A percentile compares a stretch with the other conserved stretches of the same genome.
phyloP scores from a whole-genome alignment of 2,888 invertebrate genomes.

The Apotomis turbidana region DNA sequence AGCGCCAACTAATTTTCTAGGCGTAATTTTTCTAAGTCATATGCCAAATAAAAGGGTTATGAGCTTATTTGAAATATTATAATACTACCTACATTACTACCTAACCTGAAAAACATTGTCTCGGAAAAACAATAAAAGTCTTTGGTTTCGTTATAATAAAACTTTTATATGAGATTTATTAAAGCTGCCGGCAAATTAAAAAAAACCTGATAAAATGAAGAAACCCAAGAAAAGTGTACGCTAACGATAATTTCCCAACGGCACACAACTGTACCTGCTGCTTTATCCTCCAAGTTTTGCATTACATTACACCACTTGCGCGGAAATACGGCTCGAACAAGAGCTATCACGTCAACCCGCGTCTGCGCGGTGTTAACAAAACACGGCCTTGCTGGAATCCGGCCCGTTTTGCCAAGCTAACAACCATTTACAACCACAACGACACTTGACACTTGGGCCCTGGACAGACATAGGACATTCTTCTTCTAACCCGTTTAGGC shows the following conservation, averaged over 20 bases:
- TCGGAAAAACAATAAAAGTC: no score
- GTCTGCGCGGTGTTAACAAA: constrained; percentile 13
- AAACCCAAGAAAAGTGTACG: no score
- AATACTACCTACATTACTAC: no score
- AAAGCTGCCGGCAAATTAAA: no score
- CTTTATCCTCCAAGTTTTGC: not conserved
- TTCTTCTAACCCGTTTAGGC: constrained; percentile 7
- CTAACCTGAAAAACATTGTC: no score
- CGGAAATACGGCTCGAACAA: not conserved
- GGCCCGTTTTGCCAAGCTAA: constrained; percentile 27
- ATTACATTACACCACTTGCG: not conserved
- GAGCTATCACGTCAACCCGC: not conserved
- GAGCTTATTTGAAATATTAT: no score
- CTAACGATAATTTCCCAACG: not conserved
- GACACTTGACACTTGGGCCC: not conserved
- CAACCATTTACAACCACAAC: constrained; percentile 19
- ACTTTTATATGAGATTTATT: no score
- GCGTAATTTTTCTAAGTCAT: no score
- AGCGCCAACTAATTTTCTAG: no score
- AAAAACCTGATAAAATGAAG: no score
- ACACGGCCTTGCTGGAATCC: constrained; percentile 5
- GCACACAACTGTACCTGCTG: not conserved
- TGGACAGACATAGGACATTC: not conserved
- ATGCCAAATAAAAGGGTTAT: no score
- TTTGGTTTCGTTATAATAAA: no score